phyloP scores from a whole-genome alignment of 2,113 vertebrate genomes.

The Platysteira castanea region DNA sequence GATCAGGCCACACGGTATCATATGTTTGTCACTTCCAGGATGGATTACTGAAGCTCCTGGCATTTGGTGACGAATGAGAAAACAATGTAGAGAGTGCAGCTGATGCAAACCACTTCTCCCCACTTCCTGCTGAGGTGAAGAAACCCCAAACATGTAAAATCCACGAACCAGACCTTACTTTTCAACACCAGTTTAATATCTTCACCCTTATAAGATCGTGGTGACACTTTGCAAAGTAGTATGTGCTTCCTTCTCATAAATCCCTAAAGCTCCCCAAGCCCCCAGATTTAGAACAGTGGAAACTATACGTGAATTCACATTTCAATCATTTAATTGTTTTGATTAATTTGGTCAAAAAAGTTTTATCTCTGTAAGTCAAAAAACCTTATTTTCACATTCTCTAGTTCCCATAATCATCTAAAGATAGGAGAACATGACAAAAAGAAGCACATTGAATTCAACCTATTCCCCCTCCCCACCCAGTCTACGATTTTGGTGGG shows the following conservation, averaged over 20 bases:
- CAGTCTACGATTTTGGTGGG: background rate
- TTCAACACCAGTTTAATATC: background rate
- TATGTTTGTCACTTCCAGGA: slow-evolving; percentile 44
- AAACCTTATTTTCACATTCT: background rate
- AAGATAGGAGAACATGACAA: background rate
- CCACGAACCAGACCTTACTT: accelerated
- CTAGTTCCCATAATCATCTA: background rate
- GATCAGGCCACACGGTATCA: background rate
- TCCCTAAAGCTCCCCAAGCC: accelerated
- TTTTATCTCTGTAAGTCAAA: background rate
- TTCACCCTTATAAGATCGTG: background rate
- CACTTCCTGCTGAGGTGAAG: background rate
- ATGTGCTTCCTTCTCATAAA: background rate
- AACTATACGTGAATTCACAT: background rate
- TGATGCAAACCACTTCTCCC: background rate
- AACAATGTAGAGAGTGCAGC: slow-evolving; percentile 6
- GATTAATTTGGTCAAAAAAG: background rate
- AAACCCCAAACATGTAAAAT: background rate
- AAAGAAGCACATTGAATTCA: background rate
- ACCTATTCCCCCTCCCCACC: accelerated
- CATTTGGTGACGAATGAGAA: background rate
- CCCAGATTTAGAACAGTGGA: background rate
- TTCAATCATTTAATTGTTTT: background rate
- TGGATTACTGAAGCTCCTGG: slow-evolving; percentile 29
- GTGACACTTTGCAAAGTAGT: background rate